Base-by-base conservation (phyloP, 30 jellyfish, hydroid and myxozoan species). In the Aurelia coerulea region DNA sequence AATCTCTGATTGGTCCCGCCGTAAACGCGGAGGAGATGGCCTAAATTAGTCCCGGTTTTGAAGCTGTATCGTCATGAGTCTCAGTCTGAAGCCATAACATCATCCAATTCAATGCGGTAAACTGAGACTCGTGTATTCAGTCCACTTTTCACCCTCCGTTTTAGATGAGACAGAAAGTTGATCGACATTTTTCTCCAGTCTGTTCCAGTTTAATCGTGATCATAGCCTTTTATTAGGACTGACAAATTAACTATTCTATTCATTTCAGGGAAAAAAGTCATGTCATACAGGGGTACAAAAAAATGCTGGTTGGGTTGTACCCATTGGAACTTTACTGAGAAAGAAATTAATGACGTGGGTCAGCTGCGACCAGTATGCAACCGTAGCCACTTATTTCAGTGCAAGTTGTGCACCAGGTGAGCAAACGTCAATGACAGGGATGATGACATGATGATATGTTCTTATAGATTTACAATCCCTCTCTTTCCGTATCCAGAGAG, bases 391-490 rank as follows among this genome's bases (percentile, higher is more conserved):
- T n/a, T 80, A 33, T 67, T 80, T 80, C 39, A 80, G 66, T 41
- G 46, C 53, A 15, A 80, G 90, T 23, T 80, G 90, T 80, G 90
- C 90, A 4, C 90, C 90, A 32, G 90, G 90, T 80, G 49, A 13
- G 87, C 4, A 15, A 12, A 19, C 14, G 0, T 12, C 18, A n/a
- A 64, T 62, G n/a, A 62, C 73, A 15, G n/a, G n/a, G 18, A 62
- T 7, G 9, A 16, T 39, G n/a, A 62, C 17, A 11, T 56, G 66
- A 56, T 11, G 16, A 17, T 17, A 56, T 13, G 13, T 17, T 56
- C 17, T 17, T 13, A 56, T 11, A 56, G 17, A 56, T 56, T 56
- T 56, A 17, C 13, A 56, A 11, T 11, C 16, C 66, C 17, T 56
- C 13, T 13, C 17, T 11, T 11, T 13, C 13, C 66, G 66, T 56